Percentiles rank a stretch among this genome's conserved stretches.
Conservation (phyloP, 2,888 invertebrate species). For the Megastigmus dorsalis region DNA sequence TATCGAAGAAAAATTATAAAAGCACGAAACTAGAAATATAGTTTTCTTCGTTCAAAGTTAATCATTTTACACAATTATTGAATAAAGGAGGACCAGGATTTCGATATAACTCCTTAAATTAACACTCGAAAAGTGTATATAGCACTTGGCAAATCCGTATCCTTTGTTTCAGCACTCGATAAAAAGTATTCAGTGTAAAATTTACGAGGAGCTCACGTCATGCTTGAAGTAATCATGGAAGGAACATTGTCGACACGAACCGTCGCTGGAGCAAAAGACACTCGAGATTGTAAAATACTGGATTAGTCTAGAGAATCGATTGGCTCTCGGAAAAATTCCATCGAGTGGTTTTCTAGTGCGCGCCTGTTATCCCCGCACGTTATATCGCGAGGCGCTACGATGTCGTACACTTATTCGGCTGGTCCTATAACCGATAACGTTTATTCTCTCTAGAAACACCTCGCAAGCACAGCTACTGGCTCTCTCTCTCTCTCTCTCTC, state of each 20-base stretch:
- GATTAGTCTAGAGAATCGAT: slow-evolving; percentile 12
- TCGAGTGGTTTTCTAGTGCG: slow-evolving; percentile 1
- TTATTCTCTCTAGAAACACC: neutral
- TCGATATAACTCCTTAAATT: too few species aligned
- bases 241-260: neutral
- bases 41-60: too few species aligned
- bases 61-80: too few species aligned
- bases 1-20: too few species aligned
- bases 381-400: neutral
- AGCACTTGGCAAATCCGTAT: too few species aligned
- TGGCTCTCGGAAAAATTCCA: neutral
- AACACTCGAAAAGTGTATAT: too few species aligned
- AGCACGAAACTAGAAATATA: too few species aligned
- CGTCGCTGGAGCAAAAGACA: neutral
- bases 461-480: too few species aligned
- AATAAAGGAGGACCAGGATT: too few species aligned
- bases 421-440: slow-evolving; percentile 9
- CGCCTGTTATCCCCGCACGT: slow-evolving; percentile 5
- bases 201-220: neutral
- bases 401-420: neutral
- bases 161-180: too few species aligned
- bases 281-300: neutral
- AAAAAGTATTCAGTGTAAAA: too few species aligned
- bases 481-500: too few species aligned
- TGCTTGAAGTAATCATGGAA: neutral